Base-by-base conservation (phyloP, 2,888 invertebrate genomes). In the Crepidodera aurea region DNA sequence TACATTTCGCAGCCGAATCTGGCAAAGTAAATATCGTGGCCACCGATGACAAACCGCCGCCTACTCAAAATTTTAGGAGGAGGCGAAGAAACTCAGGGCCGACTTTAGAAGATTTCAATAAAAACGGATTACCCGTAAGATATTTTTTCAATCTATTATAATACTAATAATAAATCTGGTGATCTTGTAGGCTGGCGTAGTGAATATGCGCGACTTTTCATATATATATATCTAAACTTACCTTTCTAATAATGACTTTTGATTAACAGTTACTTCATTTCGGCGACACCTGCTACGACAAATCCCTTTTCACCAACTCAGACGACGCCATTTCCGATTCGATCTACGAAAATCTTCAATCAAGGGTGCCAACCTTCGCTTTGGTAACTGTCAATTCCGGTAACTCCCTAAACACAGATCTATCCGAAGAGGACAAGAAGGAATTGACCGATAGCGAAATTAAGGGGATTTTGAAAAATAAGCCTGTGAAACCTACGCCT, bases 11-110 rank as follows among this genome's bases (percentile, higher is more conserved):
- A 0, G 90, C 92, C 12, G 93, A 93, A 76, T 90, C 92, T 1
- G 94, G 94, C 0, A 88, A 88, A 72, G 91, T 94, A 0, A 92
- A 93, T 75, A 93, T 94, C 61, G 93, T 94, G 27, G 92, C 93
- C 75, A 93, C 93, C 0, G 92, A 93, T 79, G 92, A 90, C 66
- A 93, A 94, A 78, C 93, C 93, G 42, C 93, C 93, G 7, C 92
- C 93, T 3, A 90, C 91, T 0, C 90, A 90, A 75, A 90, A 91
- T 77, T 92, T 92, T 76, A 84, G 93, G 65, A 84, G 90, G 73
- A 83, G 90, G 68, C 85, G 89, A 69, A 82, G 86, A 72, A 84
- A 83, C 62, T 86, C 86, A 69, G 84, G 84, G 51, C 63, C 72
- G 27, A 68, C 70, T 44, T 62, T 68, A 25, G 77, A 78, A 59